Evolutionary conservation across 2,797 vertebrate genomes (phyloP).

Genomic region (Siniperca scherzeri): DNA sequence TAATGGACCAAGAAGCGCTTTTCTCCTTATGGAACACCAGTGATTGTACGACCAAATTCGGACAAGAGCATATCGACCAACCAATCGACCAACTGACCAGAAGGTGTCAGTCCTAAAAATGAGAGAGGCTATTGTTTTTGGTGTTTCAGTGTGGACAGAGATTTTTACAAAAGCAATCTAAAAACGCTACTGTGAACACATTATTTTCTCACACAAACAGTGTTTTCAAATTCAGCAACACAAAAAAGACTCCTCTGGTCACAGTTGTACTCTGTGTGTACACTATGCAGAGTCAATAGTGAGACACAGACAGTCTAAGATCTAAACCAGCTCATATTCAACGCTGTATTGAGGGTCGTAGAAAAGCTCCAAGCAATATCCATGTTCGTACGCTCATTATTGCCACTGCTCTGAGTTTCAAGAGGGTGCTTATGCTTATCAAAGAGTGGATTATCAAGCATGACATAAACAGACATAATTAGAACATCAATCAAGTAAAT

Average conservation of each 20-base stretch:
- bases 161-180: background rate
- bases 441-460: slow-evolving; percentile 82
- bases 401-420: slow-evolving; percentile 59
- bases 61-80: too few relatives aligned
- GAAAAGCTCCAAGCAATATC: slow-evolving; percentile 64
- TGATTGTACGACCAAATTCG: too few relatives aligned
- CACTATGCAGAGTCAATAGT: background rate
- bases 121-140: background rate
- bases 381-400: slow-evolving; percentile 67
- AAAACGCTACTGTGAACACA: background rate
- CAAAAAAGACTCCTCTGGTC: background rate
- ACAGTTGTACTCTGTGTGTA: background rate
- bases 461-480: slow-evolving; percentile 84
- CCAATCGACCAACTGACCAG: too few relatives aligned
- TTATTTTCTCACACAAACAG: background rate
- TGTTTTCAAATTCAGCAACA: background rate
- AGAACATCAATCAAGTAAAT: slow-evolving; percentile 84
- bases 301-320: slow-evolving; percentile 21
- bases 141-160: background rate
- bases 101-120: background rate
- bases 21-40: too few relatives aligned
- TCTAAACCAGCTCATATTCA: slow-evolving; percentile 38
- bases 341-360: slow-evolving; percentile 27
- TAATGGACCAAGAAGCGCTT: too few relatives aligned
- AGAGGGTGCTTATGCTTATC: slow-evolving; percentile 78